Conservation (phyloP, 2,797 vertebrate species). For the Lepilemur ruficaudatus region DNA sequence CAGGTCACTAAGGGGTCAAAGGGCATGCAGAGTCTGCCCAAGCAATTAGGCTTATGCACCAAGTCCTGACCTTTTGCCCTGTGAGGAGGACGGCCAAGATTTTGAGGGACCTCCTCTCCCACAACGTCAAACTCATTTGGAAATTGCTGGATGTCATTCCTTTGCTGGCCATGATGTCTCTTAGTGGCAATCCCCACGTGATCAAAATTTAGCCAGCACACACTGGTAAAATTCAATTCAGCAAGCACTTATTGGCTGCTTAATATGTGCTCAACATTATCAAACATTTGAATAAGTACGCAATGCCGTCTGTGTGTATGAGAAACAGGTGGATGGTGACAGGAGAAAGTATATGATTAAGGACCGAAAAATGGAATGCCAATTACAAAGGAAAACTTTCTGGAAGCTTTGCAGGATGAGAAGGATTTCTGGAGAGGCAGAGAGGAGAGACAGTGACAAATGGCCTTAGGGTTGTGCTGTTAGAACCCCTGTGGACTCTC, state of each 20-base stretch:
- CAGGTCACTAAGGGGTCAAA: conserved; percentile 67
- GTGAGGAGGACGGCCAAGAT: not conserved
- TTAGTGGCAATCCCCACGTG: not conserved
- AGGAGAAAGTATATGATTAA: not conserved
- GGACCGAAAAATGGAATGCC: not conserved
- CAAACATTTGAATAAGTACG: not conserved
- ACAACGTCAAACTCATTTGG: conserved; percentile 52
- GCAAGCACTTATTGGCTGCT: not conserved
- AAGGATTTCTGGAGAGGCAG: conserved; percentile 3
- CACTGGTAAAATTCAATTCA: not conserved
- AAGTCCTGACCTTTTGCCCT: conserved; percentile 58
- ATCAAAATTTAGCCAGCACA: not conserved
- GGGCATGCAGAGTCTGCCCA: conserved; percentile 63
- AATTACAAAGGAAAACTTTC: conserved; percentile 19
- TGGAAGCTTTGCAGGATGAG: conserved; percentile 48
- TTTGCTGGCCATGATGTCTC: not conserved
- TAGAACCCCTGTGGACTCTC: conserved; percentile 35
- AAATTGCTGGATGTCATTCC: conserved; percentile 57
- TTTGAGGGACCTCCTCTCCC: conserved; percentile 29
- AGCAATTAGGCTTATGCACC: conserved; percentile 75
- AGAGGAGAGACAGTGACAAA: conserved; percentile 17
- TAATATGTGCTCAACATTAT: not conserved
- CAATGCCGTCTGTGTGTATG: not conserved
- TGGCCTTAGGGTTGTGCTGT: conserved; percentile 21
- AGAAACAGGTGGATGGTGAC: not conserved